Percentiles rank a stretch among this genome's conserved stretches.
phyloP scores from a whole-genome alignment of 2,113 vertebrate genomes.

The Carassius carassius region DNA sequence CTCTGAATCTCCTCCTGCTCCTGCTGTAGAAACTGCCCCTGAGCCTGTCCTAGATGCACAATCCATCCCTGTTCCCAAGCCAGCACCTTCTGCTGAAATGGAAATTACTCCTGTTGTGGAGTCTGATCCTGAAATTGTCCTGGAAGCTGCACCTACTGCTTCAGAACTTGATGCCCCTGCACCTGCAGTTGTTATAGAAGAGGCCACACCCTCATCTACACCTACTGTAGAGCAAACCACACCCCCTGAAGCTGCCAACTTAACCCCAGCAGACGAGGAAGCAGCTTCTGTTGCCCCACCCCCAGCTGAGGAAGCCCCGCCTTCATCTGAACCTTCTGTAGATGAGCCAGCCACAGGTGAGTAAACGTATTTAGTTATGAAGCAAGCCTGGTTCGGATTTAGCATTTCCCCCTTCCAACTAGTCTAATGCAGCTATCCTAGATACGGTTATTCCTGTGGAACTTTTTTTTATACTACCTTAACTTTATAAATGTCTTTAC shows the following conservation, averaged over 20 bases:
- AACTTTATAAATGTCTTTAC: background rate
- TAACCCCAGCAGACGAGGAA: background rate
- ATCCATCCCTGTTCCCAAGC: background rate
- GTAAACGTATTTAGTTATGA: background rate
- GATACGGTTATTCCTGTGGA: background rate
- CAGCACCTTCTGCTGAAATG: background rate
- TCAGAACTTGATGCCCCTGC: background rate
- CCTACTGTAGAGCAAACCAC: constrained; percentile 16
- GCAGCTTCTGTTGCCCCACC: background rate
- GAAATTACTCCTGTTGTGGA: background rate
- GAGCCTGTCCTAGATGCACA: constrained; percentile 3
- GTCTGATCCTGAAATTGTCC: background rate
- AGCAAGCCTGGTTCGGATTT: background rate
- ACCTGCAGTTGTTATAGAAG: background rate
- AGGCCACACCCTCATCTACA: background rate
- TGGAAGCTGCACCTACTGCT: background rate
- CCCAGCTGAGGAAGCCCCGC: background rate
- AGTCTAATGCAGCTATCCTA: background rate
- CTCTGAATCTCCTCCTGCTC: background rate
- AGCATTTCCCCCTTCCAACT: background rate
- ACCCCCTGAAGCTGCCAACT: background rate
- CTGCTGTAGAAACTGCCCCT: background rate
- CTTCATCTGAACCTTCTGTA: constrained; percentile 12
- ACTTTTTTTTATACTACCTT: background rate
- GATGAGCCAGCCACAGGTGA: constrained; percentile 12